Base-by-base conservation (phyloP, 2,113 vertebrate species). In the Neopipo cinnamomea region DNA sequence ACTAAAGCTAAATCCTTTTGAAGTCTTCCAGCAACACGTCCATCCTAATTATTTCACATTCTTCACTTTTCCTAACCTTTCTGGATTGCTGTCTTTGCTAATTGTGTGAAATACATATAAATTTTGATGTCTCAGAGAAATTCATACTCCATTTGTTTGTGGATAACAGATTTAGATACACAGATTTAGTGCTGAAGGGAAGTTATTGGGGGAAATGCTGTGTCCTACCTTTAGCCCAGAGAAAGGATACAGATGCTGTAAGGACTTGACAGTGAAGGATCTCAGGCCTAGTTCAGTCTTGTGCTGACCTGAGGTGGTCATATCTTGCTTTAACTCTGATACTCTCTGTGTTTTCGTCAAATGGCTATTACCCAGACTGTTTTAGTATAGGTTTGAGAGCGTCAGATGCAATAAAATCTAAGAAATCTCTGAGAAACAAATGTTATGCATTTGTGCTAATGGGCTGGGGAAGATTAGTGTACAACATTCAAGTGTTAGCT, bases 181-280 rank as follows among this genome's bases (percentile, higher is more conserved):
- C 4, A 42, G 55, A 41, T 20, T 28, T 65, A 25, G 2, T 18
- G 2, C 16, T 66, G n/a, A 66, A 65, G 8, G 27, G 61, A 73
- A 37, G 10, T 12, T 70, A 30, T 4, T 30, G 27, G 52, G 35
- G 28, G 35, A 77, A 84, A 66, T 31, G n/a, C 4, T 66, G 1
- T 19, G 68, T 25, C 12, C 2, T 7, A 68, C 1, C 8, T 53
- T 81, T 66, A 53, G 9, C 4, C 17, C 5, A 71, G 28, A 4
- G 46, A 37, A 84, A 61, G 8, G 8, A 4, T 20, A 35, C 11
- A 37, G 21, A 25, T 1, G 2, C 1, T 6, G 0, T 24, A 62
- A 37, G 5, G 7, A 33, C 6, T 9, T n/a, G 25, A 24, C 3
- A 47, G 20, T 14, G 13, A 19, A 59, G 23, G 21, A 46, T 44